phyloP scores from a whole-genome alignment of 2,113 vertebrate genomes.

The Megaleporinus macrocephalus region DNA sequence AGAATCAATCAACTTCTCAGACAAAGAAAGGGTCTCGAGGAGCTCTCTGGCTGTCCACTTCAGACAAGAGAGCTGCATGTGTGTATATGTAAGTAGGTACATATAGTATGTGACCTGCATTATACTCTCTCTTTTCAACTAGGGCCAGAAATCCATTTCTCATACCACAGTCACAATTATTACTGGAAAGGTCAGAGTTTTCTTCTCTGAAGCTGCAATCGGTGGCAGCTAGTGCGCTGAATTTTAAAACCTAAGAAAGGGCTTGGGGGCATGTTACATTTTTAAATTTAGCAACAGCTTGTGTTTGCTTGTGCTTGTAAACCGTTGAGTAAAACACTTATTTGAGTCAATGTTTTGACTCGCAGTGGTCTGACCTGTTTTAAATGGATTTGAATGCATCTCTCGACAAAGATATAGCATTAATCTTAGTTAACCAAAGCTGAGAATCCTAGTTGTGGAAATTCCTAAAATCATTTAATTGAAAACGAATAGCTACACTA shows the following conservation, averaged over 20 bases:
- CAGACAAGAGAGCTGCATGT: neutral
- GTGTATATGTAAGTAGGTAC: constrained; percentile 16
- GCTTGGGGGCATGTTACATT: neutral
- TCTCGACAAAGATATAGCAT: too few relatives aligned
- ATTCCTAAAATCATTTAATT: too few relatives aligned
- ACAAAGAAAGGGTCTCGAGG: constrained; percentile 48
- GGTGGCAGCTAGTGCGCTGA: neutral
- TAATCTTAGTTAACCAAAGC: neutral
- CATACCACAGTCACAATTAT: neutral
- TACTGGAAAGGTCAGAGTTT: constrained; percentile 4
- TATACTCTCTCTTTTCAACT: neutral
- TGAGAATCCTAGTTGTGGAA: too few relatives aligned
- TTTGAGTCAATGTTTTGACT: neutral
- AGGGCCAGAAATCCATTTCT: constrained; percentile 13
- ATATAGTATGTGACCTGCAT: constrained; percentile 23
- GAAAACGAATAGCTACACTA: too few relatives aligned
- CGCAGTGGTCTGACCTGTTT: neutral
- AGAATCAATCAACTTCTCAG: constrained; percentile 63
- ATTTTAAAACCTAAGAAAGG: neutral
- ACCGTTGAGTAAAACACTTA: neutral
- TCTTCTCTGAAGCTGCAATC: constrained; percentile 10
- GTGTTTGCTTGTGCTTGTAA: too few relatives aligned
- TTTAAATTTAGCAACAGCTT: neutral
- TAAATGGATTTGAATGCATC: neutral
- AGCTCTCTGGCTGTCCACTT: neutral